A percentile compares a stretch with the other conserved stretches of the same genome.
Evolutionary conservation across 2,113 vertebrate genomes (phyloP).

Genomic region (Apodemus sylvaticus): DNA sequence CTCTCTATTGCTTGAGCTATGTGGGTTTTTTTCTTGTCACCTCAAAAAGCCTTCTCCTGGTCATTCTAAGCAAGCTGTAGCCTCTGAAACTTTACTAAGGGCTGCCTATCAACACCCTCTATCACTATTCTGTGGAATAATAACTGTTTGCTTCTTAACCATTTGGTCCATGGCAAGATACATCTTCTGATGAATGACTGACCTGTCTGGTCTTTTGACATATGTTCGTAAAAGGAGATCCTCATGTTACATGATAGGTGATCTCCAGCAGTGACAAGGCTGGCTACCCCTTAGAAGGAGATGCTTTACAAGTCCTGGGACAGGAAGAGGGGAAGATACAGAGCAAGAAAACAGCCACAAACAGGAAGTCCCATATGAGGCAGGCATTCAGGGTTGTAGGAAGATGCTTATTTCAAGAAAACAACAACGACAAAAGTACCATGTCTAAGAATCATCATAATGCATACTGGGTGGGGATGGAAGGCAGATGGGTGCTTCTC

Average conservation of each 20-base stretch:
- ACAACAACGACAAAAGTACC: not conserved
- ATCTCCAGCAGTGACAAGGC: not conserved
- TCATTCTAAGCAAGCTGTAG: not conserved
- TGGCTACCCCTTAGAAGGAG: not conserved
- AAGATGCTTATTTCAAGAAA: not conserved
- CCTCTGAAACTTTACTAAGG: not conserved
- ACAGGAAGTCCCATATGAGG: not conserved
- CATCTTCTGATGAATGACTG: not conserved
- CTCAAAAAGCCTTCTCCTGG: not conserved
- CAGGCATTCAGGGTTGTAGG: not conserved
- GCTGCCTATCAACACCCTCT: rapidly evolving
- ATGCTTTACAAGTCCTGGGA: not conserved
- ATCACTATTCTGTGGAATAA: not conserved
- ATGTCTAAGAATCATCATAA: not conserved
- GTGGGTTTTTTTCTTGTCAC: not conserved
- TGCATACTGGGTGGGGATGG: not conserved
- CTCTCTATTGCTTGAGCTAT: not conserved
- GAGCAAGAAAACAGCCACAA: not conserved
- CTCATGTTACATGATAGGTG: not conserved
- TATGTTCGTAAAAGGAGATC: not conserved
- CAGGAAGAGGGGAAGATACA: not conserved
- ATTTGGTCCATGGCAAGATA: not conserved
- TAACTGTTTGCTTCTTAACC: not conserved
- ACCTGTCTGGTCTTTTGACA: not conserved
- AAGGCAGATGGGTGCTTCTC: not conserved